Conservation (phyloP, 2,113 vertebrate species). For the Ptyas mucosa region DNA sequence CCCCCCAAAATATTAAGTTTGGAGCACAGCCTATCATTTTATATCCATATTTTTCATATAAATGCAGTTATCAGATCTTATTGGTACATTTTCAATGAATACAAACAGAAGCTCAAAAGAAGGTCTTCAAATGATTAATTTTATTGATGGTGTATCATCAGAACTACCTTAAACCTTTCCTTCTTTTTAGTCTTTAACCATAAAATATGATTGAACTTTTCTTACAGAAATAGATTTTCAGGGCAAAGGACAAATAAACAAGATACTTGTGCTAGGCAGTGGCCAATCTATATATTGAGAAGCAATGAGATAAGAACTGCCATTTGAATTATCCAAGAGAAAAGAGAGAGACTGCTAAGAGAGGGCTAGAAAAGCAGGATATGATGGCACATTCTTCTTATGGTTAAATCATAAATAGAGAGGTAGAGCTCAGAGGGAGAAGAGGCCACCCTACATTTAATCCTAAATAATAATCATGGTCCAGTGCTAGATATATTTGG, state of each 20-base stretch:
- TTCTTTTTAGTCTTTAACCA: slow-evolving; percentile 25
- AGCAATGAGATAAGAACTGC: background rate
- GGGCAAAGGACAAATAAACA: slow-evolving; percentile 21
- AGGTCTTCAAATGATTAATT: background rate
- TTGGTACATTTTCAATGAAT: slow-evolving; percentile 52
- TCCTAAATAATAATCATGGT: background rate
- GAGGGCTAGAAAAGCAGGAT: background rate
- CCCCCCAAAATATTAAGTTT: slow-evolving; percentile 62
- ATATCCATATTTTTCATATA: slow-evolving; percentile 67
- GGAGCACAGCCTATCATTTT: slow-evolving; percentile 68
- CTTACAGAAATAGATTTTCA: background rate
- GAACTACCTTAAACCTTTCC: slow-evolving; percentile 21
- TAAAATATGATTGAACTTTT: slow-evolving; percentile 9
- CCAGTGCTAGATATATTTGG: background rate
- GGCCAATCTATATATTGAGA: background rate
- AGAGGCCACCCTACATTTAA: background rate
- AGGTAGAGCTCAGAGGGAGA: background rate
- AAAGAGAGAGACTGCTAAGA: background rate
- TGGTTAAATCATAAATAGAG: background rate
- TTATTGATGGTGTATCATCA: background rate
- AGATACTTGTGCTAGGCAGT: background rate
- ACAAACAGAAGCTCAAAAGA: slow-evolving; percentile 44
- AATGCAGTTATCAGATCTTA: slow-evolving; percentile 55
- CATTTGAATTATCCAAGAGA: background rate
- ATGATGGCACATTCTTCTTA: background rate